Evolutionary conservation across 2,888 invertebrate genomes (phyloP), one percentile per base, ranked within the genome.

Genomic region (Hydropsyche betteni): DNA sequence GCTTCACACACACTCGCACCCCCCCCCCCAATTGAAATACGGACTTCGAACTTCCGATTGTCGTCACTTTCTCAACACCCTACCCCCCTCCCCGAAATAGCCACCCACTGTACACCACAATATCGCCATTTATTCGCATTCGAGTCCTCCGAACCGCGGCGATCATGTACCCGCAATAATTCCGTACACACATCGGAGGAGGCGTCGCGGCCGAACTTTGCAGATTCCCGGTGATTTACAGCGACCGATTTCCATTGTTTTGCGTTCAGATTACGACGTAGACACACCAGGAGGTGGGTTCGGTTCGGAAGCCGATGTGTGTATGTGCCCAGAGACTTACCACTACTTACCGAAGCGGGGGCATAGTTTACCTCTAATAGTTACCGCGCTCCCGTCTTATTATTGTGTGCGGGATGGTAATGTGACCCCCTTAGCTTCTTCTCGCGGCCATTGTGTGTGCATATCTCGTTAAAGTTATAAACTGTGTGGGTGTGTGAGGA

Each of bases 261-360:
- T 76, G 79, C 79, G 77, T 79, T 79, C 77, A 79, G 79, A 79
- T 79, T 79, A 79, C 78, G 79, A 79, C 76, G 74, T 78, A 79
- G 52, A 53, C 69, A 74, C 72, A 74, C 74, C 68, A 24, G 24
- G 1, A 24, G 24, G 24, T 24, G 24, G 24, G 24, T 24, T 24
- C 24, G 24, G 24, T 24, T 24, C 24, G 24, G 24, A 24, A 24
- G 24, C 24, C 24, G 24, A 24, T 69, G 16, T 44, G 36, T 58
- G 76, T 78, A 76, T 79, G 79, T 79, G 71, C 76, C 75, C 76
- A 72, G 77, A 76, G 77, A 77, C 77, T 79, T 79, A 79, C n/a
- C 33, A 75, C 79, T 75, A 75, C 79, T 79, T 79, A 79, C n/a
- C 53, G 7, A 6, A 77, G 77, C 69, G 75, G 74, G 74, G 74